These are phyloP conservation scores for Margarornis squamiger DNA, from an alignment of 2,797 vertebrate genomes.

Conservation along the genomic window DNA sequence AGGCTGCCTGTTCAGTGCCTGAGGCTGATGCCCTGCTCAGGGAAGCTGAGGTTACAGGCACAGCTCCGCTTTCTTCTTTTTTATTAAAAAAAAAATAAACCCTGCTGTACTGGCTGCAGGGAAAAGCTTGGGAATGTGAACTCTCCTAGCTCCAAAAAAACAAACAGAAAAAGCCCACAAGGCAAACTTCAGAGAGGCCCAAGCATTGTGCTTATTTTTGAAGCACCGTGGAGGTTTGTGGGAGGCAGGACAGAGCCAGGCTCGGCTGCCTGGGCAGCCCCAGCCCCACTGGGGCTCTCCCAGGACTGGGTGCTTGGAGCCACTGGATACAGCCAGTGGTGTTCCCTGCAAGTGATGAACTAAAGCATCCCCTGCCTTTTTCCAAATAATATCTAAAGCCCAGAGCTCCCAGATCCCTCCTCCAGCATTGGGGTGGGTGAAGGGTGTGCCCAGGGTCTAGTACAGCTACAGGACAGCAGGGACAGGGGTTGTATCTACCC, in stretches of 20 bases:
- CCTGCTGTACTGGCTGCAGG: slow-evolving; percentile 12
- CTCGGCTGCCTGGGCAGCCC: background rate
- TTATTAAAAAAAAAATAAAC: slow-evolving; percentile 28
- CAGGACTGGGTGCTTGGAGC: rapidly evolving
- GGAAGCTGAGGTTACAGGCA: background rate
- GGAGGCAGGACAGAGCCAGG: background rate
- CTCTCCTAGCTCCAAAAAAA: slow-evolving; percentile 41
- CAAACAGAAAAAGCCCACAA: slow-evolving; percentile 34
- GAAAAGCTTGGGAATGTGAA: slow-evolving; percentile 54
- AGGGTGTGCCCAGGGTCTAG: background rate
- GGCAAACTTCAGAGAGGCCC: slow-evolving; percentile 40
- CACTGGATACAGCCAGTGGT: background rate
- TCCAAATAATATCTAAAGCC: background rate
- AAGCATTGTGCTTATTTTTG: background rate
- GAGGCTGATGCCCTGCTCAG: slow-evolving; percentile 6
- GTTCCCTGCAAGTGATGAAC: background rate
- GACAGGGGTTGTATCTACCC: background rate
- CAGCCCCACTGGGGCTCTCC: background rate
- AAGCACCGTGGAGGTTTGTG: background rate
- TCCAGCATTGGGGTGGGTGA: rapidly evolving
- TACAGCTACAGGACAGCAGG: rapidly evolving
- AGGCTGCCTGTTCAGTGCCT: background rate
- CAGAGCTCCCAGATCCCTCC: background rate
- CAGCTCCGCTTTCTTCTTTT: slow-evolving; percentile 17
- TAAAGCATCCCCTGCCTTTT: background rate